A percentile compares a stretch with the other conserved stretches of the same genome.
These are phyloP conservation scores for Caenorhabditis sp. DNA, from an alignment of 2,888 invertebrate species.

Conservation along the genomic window DNA sequence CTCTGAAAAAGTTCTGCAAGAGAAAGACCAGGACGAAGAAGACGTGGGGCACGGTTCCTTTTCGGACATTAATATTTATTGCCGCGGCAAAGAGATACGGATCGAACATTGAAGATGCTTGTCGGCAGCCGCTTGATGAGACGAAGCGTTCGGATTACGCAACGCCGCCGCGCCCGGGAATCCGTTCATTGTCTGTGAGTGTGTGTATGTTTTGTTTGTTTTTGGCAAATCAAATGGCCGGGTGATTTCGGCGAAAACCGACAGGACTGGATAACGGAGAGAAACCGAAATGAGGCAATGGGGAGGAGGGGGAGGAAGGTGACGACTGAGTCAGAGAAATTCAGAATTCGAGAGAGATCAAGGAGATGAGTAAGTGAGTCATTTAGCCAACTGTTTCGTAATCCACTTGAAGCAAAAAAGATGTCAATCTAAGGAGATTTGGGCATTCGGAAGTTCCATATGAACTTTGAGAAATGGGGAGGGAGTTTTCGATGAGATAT, in stretches of 20 bases:
- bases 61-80: conserved; percentile 59
- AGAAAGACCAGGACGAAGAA: no score
- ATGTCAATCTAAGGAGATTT: no score
- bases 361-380: no score
- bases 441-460: no score
- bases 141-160: conserved; percentile 60
- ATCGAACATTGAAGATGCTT: conserved; percentile 31
- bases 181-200: conserved; percentile 40
- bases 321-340: neutral
- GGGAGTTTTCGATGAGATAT: no score
- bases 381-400: no score
- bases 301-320: neutral
- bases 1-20: conserved; percentile 43
- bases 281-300: conserved; percentile 5
- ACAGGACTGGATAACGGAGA: conserved; percentile 31
- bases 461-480: no score
- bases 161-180: conserved; percentile 48
- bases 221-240: conserved; percentile 22
- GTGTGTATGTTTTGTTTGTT: conserved; percentile 53
- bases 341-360: neutral
- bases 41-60: conserved; percentile 30
- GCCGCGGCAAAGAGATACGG: conserved; percentile 36
- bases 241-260: conserved; percentile 17
- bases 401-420: no score
- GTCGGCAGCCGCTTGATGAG: conserved; percentile 13